Evolutionary conservation across 2,888 invertebrate species (phyloP).

Genomic region (Crematogaster levior): DNA sequence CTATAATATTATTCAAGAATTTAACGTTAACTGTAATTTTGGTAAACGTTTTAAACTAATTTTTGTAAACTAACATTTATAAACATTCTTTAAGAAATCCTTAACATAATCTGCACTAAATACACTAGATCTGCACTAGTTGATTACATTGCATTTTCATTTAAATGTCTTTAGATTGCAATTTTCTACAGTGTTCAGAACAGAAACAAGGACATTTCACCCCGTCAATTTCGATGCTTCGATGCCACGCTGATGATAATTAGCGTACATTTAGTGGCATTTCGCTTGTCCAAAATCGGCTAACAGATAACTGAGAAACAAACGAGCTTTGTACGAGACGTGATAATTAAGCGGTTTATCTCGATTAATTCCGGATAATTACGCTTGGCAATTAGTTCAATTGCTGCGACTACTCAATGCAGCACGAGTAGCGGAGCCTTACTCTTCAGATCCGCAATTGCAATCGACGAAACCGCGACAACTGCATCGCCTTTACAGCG

Average conservation of each 20-base stretch:
- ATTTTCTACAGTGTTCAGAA: neutral
- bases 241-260: constrained; percentile 21
- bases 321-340: constrained; percentile 53
- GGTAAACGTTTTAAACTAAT: neutral
- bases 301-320: constrained; percentile 58
- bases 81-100: neutral
- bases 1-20: neutral
- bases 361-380: constrained; percentile 80
- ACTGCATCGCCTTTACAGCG: constrained; percentile 48
- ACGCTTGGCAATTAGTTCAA: constrained; percentile 75
- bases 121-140: no score
- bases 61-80: no score
- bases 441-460: constrained; percentile 37
- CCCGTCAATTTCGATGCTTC: constrained; percentile 16
- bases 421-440: constrained; percentile 48
- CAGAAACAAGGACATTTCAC: neutral
- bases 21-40: neutral
- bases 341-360: constrained; percentile 79
- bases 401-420: constrained; percentile 66
- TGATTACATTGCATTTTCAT: constrained; percentile 28
- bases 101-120: neutral
- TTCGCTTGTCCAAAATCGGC: constrained; percentile 53
- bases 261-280: constrained; percentile 37
- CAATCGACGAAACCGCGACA: constrained; percentile 58
- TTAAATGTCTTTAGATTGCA: constrained; percentile 29